These are phyloP conservation scores for Porites lutea DNA, from an alignment of 64 coral and sea anemone species.

Conservation along the genomic window DNA sequence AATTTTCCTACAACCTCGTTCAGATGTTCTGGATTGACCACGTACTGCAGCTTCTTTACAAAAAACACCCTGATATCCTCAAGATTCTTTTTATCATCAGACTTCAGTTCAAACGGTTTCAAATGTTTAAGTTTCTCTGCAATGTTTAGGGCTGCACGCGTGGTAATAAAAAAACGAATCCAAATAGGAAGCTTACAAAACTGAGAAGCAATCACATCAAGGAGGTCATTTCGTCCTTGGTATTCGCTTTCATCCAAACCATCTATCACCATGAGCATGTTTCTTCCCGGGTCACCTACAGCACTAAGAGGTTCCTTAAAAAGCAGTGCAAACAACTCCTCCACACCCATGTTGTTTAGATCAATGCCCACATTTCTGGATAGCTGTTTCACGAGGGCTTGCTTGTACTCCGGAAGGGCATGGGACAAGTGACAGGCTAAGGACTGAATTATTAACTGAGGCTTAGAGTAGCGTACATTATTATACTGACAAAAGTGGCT, in stretches of 20 bases:
- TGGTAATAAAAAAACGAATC: conserved; percentile 40
- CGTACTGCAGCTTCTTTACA: neutral
- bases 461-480: too few species aligned
- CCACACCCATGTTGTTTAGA: conserved; percentile 7
- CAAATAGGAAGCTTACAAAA: conserved; percentile 29
- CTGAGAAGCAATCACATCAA: conserved; percentile 2
- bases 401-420: too few species aligned
- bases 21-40: neutral
- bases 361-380: conserved; percentile 37
- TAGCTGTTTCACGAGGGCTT: too few species aligned
- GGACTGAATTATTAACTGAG: too few species aligned
- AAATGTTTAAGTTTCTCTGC: neutral
- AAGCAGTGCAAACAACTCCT: conserved; percentile 57
- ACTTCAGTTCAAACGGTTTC: neutral
- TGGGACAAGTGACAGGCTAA: too few species aligned
- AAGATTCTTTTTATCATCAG: neutral
- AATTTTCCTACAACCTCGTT: neutral
- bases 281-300: neutral
- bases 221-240: neutral
- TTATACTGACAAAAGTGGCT: too few species aligned
- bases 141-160: conserved; percentile 17
- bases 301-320: conserved; percentile 41
- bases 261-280: conserved; percentile 51
- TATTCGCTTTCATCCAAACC: conserved; percentile 54
- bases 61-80: conserved; percentile 5